phyloP scores from a whole-genome alignment of 2,113 vertebrate genomes.

The Dryoscopus gambensis region DNA sequence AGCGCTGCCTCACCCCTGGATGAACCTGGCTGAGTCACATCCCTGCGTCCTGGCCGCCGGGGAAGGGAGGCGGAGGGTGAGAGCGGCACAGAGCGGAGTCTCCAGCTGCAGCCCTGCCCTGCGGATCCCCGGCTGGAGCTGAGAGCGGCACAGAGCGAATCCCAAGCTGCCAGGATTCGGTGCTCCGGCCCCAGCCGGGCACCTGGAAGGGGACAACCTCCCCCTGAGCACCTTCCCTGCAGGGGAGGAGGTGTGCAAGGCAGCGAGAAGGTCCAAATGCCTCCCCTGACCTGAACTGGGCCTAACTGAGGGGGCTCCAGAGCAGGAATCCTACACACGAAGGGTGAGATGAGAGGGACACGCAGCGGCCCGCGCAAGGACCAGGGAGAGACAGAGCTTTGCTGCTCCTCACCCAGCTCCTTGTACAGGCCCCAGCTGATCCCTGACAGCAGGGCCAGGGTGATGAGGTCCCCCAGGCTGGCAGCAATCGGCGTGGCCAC shows the following conservation, averaged over 20 bases:
- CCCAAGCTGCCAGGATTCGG: background rate
- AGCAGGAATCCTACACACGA: background rate
- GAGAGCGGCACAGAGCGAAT: background rate
- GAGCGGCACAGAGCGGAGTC: too few species aligned
- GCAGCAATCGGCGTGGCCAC: conserved; percentile 97
- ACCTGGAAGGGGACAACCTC: background rate
- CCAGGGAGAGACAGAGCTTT: background rate
- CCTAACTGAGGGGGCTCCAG: background rate
- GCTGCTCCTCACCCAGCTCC: conserved; percentile 79
- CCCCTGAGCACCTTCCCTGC: background rate
- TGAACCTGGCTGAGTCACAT: conserved; percentile 6
- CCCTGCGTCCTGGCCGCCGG: background rate
- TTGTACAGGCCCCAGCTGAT: conserved; percentile 94
- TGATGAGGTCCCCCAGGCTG: conserved; percentile 96
- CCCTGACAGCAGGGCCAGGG: conserved; percentile 91
- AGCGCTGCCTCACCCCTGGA: background rate
- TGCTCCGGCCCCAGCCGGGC: background rate
- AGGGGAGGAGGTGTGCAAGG: background rate
- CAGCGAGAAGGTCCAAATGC: background rate
- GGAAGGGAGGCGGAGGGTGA: background rate
- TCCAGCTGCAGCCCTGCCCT: background rate
- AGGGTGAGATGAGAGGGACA: background rate
- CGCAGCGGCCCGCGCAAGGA: background rate
- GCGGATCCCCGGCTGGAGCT: background rate
- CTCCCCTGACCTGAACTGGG: background rate